Evolutionary conservation across 2,888 invertebrate species (phyloP), one percentile per base, ranked within the genome.

Genomic region (Chesias legatella): DNA sequence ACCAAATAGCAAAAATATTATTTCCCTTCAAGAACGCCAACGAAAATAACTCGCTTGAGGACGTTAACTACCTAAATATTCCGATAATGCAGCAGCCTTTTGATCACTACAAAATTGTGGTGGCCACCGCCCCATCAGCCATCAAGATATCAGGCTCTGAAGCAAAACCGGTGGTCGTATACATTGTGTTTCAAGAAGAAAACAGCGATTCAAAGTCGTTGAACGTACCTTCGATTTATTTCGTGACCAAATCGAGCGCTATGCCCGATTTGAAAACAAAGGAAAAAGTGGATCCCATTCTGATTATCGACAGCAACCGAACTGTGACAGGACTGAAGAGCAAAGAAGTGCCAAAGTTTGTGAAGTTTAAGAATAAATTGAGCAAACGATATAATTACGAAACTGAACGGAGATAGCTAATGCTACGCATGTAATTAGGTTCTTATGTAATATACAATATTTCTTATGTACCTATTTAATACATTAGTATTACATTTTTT

Each of bases 281-380:
- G 22, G 46, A 56, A 10, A 48, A 52, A 8, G 38, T 54, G 1
- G 77, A 80, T 25, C 79, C 80, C 0, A 51, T 85, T 40, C 35
- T 82, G 3, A 62, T 85, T 3, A 53, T 86, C 6, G 71, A 85
- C 40, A 79, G 51, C 48, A 85, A 85, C 35, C 66, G 86, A 21
- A 84, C 79, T 0, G 79, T 84, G 0, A 84, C 86, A 0, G 75
- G 79, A 1, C 29, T 84, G 7, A 79, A 73, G 44, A 86, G 86
- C 48, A 77, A 67, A 40, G 71, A 73, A 51, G 55, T 86, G 10
- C 55, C 68, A 1, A 85, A 80, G 53, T 72, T 64, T 29, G 43
- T 86, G 0, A 73, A 54, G 33, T 82, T 86, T 29, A 79, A 62
- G 58, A 84, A 64, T 43, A 80, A 77, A 60, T 53, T 72, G n/a